These are phyloP conservation scores for Hydrocynus forskahlii DNA, from an alignment of 2,797 vertebrate genomes.

Conservation along the genomic window DNA sequence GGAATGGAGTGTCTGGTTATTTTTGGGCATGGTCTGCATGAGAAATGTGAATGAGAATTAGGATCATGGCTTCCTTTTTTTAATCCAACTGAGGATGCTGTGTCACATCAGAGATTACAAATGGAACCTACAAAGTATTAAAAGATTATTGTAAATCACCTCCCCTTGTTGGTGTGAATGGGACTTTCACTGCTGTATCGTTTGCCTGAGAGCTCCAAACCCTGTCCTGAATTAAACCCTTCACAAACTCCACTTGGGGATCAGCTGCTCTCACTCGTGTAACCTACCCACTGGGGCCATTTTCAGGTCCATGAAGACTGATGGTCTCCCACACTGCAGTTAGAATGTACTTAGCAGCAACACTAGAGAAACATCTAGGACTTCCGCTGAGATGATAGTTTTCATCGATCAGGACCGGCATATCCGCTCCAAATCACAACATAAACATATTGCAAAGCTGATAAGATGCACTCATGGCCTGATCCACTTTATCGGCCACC, in stretches of 20 bases:
- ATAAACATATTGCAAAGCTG: neutral
- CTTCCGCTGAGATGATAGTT: neutral
- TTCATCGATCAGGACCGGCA: neutral
- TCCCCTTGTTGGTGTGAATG: neutral
- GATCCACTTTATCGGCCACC: no score
- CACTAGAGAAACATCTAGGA: neutral
- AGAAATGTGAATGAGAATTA: neutral
- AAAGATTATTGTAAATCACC: constrained; percentile 2
- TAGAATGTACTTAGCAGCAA: neutral
- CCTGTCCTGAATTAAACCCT: constrained; percentile 1
- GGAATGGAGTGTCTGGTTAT: neutral
- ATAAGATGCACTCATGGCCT: neutral
- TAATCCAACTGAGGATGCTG: neutral
- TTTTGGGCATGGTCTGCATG: neutral
- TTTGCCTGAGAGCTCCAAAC: neutral
- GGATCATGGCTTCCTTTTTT: neutral
- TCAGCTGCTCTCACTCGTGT: neutral
- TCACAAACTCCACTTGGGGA: neutral
- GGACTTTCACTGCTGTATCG: neutral
- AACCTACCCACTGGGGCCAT: neutral
- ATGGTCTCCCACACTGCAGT: neutral
- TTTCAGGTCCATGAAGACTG: neutral
- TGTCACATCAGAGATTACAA: neutral
- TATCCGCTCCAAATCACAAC: neutral
- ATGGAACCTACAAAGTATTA: neutral